Percentiles rank a stretch among this genome's conserved stretches.
Evolutionary conservation across 2,113 vertebrate species (phyloP).

Genomic region (Nyctibius bracteatus): DNA sequence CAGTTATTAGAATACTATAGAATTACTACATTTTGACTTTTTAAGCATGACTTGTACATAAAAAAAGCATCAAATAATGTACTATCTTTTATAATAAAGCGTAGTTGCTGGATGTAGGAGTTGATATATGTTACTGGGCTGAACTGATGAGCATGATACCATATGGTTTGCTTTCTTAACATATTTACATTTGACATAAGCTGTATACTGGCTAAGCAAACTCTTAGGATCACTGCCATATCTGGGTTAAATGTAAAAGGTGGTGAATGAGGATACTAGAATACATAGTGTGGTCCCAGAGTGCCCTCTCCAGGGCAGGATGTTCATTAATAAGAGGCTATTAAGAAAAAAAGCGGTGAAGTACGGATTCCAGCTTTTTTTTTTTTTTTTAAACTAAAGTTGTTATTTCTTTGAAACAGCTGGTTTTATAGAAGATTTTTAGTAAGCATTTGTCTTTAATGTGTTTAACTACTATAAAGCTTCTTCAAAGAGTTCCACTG

Average conservation of each 20-base stretch:
- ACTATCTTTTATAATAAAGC: background rate
- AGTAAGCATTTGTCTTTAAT: background rate
- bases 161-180: background rate
- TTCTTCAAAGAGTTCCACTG: background rate
- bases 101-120: background rate
- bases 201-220: background rate
- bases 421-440: background rate
- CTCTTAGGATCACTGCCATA: background rate
- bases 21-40: background rate
- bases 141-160: background rate
- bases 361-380: background rate
- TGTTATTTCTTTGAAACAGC: background rate
- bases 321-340: background rate
- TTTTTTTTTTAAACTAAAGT: background rate
- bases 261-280: background rate
- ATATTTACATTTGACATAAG: background rate
- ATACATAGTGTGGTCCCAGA: slow-evolving; percentile 15
- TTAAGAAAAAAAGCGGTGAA: background rate
- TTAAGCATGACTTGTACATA: background rate
- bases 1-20: background rate
- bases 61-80: background rate
- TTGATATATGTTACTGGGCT: background rate
- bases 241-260: background rate
- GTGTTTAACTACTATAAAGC: background rate
- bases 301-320: slow-evolving; percentile 60